phyloP scores from a whole-genome alignment of 2,797 vertebrate species.

The Potorous gilbertii region DNA sequence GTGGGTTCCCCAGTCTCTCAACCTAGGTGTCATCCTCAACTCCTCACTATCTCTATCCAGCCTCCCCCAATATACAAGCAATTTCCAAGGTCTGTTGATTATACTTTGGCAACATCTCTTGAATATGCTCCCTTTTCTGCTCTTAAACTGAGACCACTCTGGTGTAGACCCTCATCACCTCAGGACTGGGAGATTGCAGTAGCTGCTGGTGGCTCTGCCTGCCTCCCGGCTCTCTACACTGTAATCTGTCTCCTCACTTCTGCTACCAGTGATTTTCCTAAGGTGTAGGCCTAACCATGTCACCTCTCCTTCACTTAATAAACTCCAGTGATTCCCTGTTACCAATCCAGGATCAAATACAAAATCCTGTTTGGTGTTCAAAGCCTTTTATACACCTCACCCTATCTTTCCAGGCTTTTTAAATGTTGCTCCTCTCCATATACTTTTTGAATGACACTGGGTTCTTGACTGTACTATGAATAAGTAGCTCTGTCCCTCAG shows the following conservation, averaged over 20 bases:
- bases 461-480: background rate
- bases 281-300: background rate
- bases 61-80: background rate
- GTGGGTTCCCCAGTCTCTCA: background rate
- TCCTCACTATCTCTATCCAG: background rate
- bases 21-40: background rate
- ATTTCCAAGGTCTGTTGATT: background rate
- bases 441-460: background rate
- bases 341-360: too few species aligned
- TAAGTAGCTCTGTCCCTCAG: background rate
- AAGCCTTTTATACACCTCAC: too few species aligned
- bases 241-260: background rate
- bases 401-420: background rate
- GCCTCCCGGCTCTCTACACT: background rate
- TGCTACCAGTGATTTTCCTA: background rate
- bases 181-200: background rate
- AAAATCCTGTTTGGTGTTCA: too few species aligned
- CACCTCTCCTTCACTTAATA: background rate
- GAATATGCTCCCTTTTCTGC: background rate
- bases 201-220: background rate
- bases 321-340: too few species aligned
- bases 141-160: background rate
- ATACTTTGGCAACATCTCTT: background rate
- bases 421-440: background rate
- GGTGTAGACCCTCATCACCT: background rate